Conservation (phyloP, 2,113 vertebrate species). For the Siphamia tubifer region DNA sequence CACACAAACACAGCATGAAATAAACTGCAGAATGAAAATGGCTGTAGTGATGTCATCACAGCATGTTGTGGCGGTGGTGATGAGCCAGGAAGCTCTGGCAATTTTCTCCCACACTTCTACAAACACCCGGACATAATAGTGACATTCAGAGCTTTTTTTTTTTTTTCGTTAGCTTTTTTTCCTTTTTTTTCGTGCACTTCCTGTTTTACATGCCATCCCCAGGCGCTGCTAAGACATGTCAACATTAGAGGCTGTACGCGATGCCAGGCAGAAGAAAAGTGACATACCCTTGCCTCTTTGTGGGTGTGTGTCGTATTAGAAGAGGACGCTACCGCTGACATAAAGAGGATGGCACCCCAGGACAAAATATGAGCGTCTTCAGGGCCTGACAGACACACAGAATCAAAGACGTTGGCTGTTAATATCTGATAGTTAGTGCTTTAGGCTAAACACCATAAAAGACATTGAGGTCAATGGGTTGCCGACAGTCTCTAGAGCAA, state of each 20-base stretch:
- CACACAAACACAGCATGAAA: slow-evolving; percentile 17
- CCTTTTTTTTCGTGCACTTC: slow-evolving; percentile 26
- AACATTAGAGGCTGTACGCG: slow-evolving; percentile 57
- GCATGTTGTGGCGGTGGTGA: neutral
- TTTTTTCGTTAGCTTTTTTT: no score
- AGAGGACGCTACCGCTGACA: slow-evolving; percentile 28
- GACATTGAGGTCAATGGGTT: slow-evolving; percentile 76
- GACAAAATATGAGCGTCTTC: slow-evolving; percentile 45
- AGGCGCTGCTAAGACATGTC: slow-evolving; percentile 49
- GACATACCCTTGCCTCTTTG: slow-evolving; percentile 52
- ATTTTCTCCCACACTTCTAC: slow-evolving; percentile 38
- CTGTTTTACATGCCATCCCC: slow-evolving; percentile 43
- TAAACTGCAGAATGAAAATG: slow-evolving; percentile 42
- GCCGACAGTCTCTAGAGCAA: slow-evolving; percentile 55
- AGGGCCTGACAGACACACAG: slow-evolving; percentile 48
- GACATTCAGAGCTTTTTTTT: slow-evolving; percentile 36
- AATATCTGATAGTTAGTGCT: slow-evolving; percentile 72
- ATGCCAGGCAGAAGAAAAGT: slow-evolving; percentile 54
- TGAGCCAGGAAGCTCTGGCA: slow-evolving; percentile 37
- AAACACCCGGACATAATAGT: slow-evolving; percentile 48
- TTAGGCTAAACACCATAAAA: slow-evolving; percentile 67
- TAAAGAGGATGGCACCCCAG: slow-evolving; percentile 31
- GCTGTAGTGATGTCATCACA: slow-evolving; percentile 58
- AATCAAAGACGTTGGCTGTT: slow-evolving; percentile 65
- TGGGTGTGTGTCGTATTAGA: slow-evolving; percentile 45